These are phyloP conservation scores for Stenolophus ochropezus DNA, from an alignment of 2,888 invertebrate genomes.

Conservation along the genomic window DNA sequence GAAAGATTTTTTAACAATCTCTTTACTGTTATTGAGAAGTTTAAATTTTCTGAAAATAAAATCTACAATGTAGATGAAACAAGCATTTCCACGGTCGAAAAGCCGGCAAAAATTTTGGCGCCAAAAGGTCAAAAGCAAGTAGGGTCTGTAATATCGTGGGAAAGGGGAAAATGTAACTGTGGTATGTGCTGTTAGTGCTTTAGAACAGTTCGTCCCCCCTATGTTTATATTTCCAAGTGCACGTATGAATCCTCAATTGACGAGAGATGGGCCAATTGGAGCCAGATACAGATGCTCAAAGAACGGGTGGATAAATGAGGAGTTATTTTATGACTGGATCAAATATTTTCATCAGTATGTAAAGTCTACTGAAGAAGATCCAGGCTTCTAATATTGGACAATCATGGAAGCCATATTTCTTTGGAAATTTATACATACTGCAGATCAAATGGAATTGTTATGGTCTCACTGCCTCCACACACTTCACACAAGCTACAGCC, in stretches of 20 bases:
- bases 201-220: not conserved
- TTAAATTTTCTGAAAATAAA: not conserved
- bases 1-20: not conserved
- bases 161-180: not conserved
- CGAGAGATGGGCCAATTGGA: not conserved
- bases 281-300: not conserved
- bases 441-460: not conserved
- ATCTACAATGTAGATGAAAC: slow-evolving; percentile 3
- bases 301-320: not conserved
- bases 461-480: not conserved
- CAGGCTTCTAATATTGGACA: not conserved
- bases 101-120: too few relatives aligned
- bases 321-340: not conserved
- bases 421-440: not conserved
- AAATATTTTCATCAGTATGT: not conserved
- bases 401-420: not conserved
- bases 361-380: not conserved
- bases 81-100: not conserved
- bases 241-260: not conserved
- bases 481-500: not conserved
- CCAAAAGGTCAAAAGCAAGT: not conserved
- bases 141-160: not conserved
- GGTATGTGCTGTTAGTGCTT: not conserved
- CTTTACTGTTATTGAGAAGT: not conserved
- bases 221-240: not conserved